These are phyloP conservation scores for Caerostris darwini DNA, from an alignment of 1,140 invertebrate genomes.

Conservation along the genomic window DNA sequence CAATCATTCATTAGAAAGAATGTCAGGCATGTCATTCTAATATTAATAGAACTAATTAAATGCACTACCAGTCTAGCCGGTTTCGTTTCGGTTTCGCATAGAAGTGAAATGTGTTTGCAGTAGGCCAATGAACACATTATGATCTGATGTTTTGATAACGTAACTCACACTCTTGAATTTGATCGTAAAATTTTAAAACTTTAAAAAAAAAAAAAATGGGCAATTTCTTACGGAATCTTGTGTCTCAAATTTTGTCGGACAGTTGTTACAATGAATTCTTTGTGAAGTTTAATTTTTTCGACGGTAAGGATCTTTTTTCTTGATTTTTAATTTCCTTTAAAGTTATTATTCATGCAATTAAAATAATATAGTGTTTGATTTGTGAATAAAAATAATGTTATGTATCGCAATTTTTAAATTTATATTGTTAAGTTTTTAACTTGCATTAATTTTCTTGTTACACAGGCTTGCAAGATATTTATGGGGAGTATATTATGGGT, in stretches of 20 bases:
- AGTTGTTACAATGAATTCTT: constrained; percentile 72
- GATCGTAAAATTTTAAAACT: background rate
- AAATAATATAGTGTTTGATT: background rate
- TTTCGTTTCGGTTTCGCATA: background rate
- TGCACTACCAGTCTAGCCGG: background rate
- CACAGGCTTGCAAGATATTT: too few relatives aligned
- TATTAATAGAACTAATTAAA: too few relatives aligned
- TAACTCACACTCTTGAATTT: background rate
- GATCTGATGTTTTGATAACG: background rate
- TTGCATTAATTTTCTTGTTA: too few relatives aligned
- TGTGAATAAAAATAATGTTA: too few relatives aligned
- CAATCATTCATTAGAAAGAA: too few relatives aligned
- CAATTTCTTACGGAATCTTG: background rate
- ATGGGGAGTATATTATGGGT: too few relatives aligned
- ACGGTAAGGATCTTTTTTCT: constrained; percentile 50
- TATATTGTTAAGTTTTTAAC: too few relatives aligned
- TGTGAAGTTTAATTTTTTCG: constrained; percentile 62
- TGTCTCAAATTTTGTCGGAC: constrained; percentile 51
- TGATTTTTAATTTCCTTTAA: background rate
- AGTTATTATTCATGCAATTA: background rate
- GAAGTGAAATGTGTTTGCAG: background rate
- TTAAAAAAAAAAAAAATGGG: constrained; percentile 38
- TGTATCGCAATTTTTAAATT: too few relatives aligned
- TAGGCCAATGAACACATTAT: background rate
- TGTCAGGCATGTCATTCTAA: too few relatives aligned